Conservation (phyloP, 2,888 invertebrate genomes). For the Brenthis daphne region DNA sequence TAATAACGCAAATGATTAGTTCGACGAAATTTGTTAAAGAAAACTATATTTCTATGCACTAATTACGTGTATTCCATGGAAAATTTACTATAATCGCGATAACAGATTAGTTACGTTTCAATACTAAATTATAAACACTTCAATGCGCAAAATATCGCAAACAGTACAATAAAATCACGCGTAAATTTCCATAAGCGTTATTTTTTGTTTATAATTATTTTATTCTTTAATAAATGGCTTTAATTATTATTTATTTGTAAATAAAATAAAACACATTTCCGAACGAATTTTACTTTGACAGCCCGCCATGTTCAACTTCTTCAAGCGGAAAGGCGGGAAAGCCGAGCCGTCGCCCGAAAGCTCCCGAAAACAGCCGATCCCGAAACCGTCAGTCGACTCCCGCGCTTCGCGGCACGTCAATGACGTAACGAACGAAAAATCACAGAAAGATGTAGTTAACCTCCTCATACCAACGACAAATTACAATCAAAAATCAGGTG, state of each 20-base stretch:
- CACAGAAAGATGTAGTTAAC: slow-evolving; percentile 76
- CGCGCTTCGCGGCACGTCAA: slow-evolving; percentile 60
- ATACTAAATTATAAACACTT: not conserved
- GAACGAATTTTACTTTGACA: slow-evolving; percentile 49
- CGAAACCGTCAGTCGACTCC: slow-evolving; percentile 58
- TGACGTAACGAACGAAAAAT: slow-evolving; percentile 56
- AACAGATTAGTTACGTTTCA: slow-evolving; percentile 21
- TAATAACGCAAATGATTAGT: too few species aligned
- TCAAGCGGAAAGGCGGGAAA: slow-evolving; percentile 75
- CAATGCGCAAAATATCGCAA: slow-evolving; percentile 20
- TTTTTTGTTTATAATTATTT: not conserved
- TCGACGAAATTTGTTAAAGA: not conserved
- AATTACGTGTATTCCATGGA: not conserved
- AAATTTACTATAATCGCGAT: slow-evolving; percentile 5
- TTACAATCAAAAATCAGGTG: slow-evolving; percentile 68
- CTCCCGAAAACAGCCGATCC: slow-evolving; percentile 50
- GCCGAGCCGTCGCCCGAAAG: slow-evolving; percentile 50
- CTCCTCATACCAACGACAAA: slow-evolving; percentile 68
- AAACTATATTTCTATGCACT: not conserved
- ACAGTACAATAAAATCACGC: not conserved
- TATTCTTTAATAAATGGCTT: not conserved
- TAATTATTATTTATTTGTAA: slow-evolving; percentile 25
- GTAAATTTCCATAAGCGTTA: not conserved
- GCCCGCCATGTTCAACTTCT: slow-evolving; percentile 74
- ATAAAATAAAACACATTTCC: slow-evolving; percentile 38